phyloP scores from a whole-genome alignment of 1,140 invertebrate genomes.

The Phortica variegata region DNA sequence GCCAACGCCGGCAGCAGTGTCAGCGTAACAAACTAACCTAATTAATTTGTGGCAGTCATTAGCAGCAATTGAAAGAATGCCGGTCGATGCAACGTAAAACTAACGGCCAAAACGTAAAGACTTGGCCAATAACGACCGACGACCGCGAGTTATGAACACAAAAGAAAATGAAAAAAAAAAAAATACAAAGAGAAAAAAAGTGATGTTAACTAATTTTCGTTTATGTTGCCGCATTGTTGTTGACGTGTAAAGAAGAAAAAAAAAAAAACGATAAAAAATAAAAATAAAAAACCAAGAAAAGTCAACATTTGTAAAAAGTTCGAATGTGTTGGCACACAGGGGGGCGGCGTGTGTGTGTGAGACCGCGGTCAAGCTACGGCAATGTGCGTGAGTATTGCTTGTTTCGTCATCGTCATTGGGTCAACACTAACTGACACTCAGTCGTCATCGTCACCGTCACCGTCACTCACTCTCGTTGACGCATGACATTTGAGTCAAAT shows the following conservation, averaged over 20 bases:
- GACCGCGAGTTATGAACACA: background rate
- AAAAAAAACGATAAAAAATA: constrained; percentile 8
- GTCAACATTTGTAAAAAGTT: too few relatives aligned
- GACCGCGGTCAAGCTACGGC: too few relatives aligned
- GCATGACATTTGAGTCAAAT: constrained; percentile 26
- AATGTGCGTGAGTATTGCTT: constrained; percentile 40
- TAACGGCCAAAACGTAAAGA: too few relatives aligned
- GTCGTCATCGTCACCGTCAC: too few relatives aligned
- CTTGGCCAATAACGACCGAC: too few relatives aligned
- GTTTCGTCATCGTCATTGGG: too few relatives aligned
- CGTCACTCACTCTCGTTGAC: constrained; percentile 32
- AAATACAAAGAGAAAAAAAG: constrained; percentile 4
- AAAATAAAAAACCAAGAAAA: too few relatives aligned
- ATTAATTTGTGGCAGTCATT: constrained; percentile 55
- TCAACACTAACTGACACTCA: too few relatives aligned
- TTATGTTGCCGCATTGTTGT: constrained; percentile 49
- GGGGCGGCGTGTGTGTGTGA: too few relatives aligned
- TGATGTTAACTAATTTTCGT: constrained; percentile 52
- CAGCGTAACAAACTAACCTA: constrained; percentile 52
- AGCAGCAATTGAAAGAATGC: constrained; percentile 44
- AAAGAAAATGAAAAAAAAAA: constrained; percentile 19
- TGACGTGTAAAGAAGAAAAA: constrained; percentile 39
- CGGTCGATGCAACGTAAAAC: background rate
- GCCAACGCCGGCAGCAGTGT: constrained; percentile 12
- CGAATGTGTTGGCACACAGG: too few relatives aligned